Conservation (phyloP, 2,113 vertebrate species). For the Nannospalax galili region DNA sequence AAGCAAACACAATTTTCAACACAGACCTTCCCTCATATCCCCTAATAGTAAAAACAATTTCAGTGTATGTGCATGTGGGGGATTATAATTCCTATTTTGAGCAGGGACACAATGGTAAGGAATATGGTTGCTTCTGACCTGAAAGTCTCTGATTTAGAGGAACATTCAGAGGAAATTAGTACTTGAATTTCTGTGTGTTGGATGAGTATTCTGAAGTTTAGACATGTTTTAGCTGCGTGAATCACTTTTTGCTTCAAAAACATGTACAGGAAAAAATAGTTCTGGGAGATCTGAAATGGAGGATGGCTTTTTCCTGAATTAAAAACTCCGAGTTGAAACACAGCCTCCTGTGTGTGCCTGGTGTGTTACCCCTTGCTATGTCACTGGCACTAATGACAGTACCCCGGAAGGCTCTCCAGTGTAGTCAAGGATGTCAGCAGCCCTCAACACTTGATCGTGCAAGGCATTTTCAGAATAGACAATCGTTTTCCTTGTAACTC, state of each 20-base stretch:
- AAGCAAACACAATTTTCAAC: background rate
- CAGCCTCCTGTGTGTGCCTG: background rate
- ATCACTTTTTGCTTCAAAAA: background rate
- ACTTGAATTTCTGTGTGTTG: background rate
- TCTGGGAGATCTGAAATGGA: background rate
- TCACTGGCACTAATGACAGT: accelerated
- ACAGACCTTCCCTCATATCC: background rate
- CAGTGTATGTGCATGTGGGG: background rate
- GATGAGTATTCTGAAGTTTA: background rate
- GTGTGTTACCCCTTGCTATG: background rate
- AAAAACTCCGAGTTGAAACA: background rate
- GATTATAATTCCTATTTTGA: background rate
- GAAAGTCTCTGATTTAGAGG: background rate
- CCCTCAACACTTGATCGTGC: background rate
- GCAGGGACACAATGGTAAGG: background rate
- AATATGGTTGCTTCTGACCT: background rate
- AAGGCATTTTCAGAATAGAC: background rate
- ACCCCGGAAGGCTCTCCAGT: background rate
- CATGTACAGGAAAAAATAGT: background rate
- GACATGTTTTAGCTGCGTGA: background rate
- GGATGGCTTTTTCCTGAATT: slow-evolving; percentile 19
- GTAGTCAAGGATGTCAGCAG: background rate
- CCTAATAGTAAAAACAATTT: background rate
- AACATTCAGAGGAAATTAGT: too few species aligned
- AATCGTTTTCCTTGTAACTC: background rate